Evolutionary conservation across 2,888 invertebrate genomes (phyloP), one percentile per base, ranked within the genome.

Genomic region (Meta bourneti): DNA sequence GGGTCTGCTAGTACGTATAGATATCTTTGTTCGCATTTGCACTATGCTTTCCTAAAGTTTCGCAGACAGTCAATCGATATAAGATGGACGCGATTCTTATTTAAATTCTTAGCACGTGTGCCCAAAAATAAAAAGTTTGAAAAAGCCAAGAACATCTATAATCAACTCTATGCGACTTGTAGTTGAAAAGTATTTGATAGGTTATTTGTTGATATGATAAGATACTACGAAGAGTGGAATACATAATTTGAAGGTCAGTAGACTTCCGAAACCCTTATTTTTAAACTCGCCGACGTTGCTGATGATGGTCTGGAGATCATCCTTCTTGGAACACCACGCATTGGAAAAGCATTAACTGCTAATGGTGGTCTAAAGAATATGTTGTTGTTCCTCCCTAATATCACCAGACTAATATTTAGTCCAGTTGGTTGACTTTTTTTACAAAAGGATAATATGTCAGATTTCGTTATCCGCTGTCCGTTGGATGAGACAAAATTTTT

Each of bases 221-320:
- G 79, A n/a, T 52, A 79, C 61, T 84, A 19, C 48, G 84, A 11
- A 70, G 52, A 48, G 52, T 71, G n/a, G 20, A 90, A 81, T 90
- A 85, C 81, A 16, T 87, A 82, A 91, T 83, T 80, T 90, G 78
- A 72, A 91, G 79, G 71, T 86, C 86, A 81, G 20, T 48, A 78
- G 54, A 75, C 52, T 70, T 48, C 34, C 8, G 9, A 91, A 81
- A 86, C 85, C 86, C n/a, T 86, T 81, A 90, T 90, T 90, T 90
- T 75, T 48, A 69, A 78, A 78, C 20, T 87, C 78, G 82, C 75
- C 78, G 70, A 75, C 61, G 78, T 34, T 52, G 52, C 48, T 90
- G 86, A 91, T 91, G 86, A 82, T 82, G n/a, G 6, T 78, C 1
- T 7, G 11, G 11, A 8, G 34, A 75, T 82, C 86, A 91, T 91